Evolutionary conservation across 2,113 vertebrate species (phyloP), one percentile per base, ranked within the genome.

Genomic region (Tragelaphus strepsiceros): DNA sequence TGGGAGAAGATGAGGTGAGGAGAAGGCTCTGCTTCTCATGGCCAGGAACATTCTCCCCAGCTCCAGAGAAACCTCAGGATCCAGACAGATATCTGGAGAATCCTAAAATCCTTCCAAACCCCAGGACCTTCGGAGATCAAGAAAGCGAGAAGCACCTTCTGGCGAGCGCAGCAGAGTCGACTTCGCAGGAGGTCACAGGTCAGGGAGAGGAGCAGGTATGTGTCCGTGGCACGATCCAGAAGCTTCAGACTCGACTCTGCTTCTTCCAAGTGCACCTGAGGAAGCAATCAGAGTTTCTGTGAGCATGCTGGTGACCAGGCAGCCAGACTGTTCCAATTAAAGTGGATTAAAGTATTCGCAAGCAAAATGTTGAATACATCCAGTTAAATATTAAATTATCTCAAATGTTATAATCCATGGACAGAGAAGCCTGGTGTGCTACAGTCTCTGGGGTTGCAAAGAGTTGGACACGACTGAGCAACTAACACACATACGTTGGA

Each of bases 141-240:
- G 71, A 78, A 95, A 59, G 39, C 77, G 53, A 74, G 24, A 94
- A 81, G 85, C 96, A 99, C 99, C 99, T 98, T 98, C 56, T 97
- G 98, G 80, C 51, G 97, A 97, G 91, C 78, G 74, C 99, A 99
- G 97, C 96, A 98, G 54, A 99, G 98, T 24, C 99, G 98, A 96
- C 99, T 99, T 95, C 95, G 99, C 83, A 99, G 98, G 59, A 99
- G 92, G 58, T 98, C 61, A 30, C 98, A 97, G 61, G 98, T 98
- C 97, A 99, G 97, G 4, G 98, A 99, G n/a, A 99, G 98, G 43
- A 99, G 96, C 43, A 98, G 95, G 19, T 96, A 97, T 4, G 97
- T 97, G 16, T 99, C 99, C 0, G 96, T n/a, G 0, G 81, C 78
- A 22, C 39, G 9, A 54, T 98, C 98, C 0, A 98, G 92, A 10